A percentile compares a stretch with the other conserved stretches of the same genome.
Evolutionary conservation across 2,113 vertebrate genomes (phyloP).

Genomic region (Monopterus albus): DNA sequence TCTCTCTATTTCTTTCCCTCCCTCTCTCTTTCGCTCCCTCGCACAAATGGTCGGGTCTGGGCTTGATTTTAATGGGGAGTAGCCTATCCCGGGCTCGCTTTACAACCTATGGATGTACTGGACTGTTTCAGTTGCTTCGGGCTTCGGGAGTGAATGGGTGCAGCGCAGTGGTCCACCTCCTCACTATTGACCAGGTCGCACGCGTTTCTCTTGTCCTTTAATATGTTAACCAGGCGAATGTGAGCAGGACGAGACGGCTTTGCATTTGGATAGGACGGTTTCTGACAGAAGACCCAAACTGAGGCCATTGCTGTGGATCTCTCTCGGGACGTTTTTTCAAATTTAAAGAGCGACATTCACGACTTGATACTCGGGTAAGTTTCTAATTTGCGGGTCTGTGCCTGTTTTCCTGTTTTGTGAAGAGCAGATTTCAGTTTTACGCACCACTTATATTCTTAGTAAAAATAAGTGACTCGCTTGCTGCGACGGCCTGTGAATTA

Average conservation of each 20-base stretch:
- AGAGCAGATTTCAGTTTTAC: conserved; percentile 52
- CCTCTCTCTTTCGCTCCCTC: conserved; percentile 32
- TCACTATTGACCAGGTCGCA: conserved; percentile 18
- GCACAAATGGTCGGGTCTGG: conserved; percentile 71
- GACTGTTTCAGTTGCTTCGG: conserved; percentile 66
- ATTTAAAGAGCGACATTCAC: conserved; percentile 10
- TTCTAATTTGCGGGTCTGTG: conserved; percentile 12
- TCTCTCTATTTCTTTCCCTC: conserved; percentile 12
- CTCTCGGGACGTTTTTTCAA: conserved; percentile 38
- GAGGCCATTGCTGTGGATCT: conserved; percentile 52
- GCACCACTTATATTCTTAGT: conserved; percentile 35
- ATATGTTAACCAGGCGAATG: not conserved
- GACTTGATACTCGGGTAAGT: conserved; percentile 72
- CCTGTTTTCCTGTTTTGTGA: conserved; percentile 1
- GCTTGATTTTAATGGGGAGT: conserved; percentile 82
- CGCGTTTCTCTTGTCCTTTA: conserved; percentile 1
- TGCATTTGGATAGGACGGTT: conserved; percentile 23
- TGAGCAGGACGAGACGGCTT: conserved; percentile 23
- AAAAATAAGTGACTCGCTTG: conserved; percentile 12
- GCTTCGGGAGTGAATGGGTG: conserved; percentile 53
- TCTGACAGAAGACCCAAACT: conserved; percentile 22
- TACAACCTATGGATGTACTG: conserved; percentile 77
- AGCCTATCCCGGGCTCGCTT: conserved; percentile 68
- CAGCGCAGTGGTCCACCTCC: conserved; percentile 47
- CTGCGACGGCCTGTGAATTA: not conserved